These are phyloP conservation scores for Margarornis squamiger DNA, from an alignment of 2,797 vertebrate genomes.

Conservation along the genomic window DNA sequence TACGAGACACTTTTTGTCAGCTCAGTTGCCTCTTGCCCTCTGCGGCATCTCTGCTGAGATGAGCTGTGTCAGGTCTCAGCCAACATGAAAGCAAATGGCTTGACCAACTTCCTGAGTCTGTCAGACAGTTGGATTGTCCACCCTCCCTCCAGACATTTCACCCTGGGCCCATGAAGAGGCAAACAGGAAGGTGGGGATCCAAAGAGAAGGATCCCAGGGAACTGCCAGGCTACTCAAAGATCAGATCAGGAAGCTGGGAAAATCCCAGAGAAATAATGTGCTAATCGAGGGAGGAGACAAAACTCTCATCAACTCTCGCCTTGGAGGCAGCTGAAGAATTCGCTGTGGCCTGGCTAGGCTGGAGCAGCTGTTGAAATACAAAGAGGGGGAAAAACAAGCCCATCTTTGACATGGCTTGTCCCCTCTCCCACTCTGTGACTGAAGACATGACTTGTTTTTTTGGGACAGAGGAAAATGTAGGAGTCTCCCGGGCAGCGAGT, in stretches of 20 bases:
- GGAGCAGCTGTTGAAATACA: neutral
- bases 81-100: neutral
- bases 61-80: neutral
- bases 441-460: neutral
- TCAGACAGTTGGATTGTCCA: neutral
- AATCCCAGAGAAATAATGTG: neutral
- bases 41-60: neutral
- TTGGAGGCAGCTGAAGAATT: neutral
- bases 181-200: neutral
- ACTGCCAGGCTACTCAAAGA: neutral
- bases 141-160: neutral
- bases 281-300: neutral
- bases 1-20: fast-evolving
- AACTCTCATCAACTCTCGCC: neutral
- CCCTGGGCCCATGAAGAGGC: neutral
- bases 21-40: neutral
- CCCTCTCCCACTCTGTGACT: neutral
- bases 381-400: neutral
- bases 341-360: neutral
- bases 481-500: neutral
- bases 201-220: neutral
- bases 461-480: neutral
- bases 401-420: neutral
- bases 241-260: neutral
- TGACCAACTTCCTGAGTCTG: fast-evolving